Evolutionary conservation across 1,140 invertebrate species (phyloP).

Genomic region (Hylaeus volcanicus): DNA sequence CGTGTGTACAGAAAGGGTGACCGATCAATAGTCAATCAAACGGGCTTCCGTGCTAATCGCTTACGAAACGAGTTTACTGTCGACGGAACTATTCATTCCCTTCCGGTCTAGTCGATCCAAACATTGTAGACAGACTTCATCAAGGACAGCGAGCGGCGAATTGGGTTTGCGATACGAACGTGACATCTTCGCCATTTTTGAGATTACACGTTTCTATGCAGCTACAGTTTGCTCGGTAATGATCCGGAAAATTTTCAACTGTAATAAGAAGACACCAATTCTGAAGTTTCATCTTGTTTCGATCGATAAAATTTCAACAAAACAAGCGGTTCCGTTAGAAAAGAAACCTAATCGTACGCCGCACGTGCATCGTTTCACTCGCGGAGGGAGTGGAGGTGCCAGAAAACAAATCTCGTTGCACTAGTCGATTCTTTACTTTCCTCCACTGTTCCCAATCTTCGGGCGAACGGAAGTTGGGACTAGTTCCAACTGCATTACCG

Average conservation of each 20-base stretch:
- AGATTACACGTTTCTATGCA: not conserved
- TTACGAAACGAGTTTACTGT: slow-evolving; percentile 68
- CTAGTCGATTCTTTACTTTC: too few relatives aligned
- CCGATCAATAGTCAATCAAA: slow-evolving; percentile 73
- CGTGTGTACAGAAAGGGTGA: not conserved
- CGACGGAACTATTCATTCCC: slow-evolving; percentile 33
- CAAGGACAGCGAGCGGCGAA: not conserved
- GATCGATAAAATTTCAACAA: too few relatives aligned
- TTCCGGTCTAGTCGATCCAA: not conserved
- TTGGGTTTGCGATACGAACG: not conserved
- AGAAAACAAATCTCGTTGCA: not conserved
- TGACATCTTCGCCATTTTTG: not conserved
- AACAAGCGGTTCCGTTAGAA: too few relatives aligned
- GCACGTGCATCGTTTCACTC: too few relatives aligned
- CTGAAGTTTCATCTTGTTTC: too few relatives aligned
- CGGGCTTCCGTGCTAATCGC: slow-evolving; percentile 71
- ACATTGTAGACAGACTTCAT: not conserved
- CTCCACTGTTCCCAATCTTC: too few relatives aligned
- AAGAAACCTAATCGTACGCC: too few relatives aligned
- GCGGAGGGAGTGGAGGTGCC: too few relatives aligned
- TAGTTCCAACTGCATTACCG: not conserved
- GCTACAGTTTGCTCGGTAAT: not conserved
- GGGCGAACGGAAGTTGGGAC: not conserved
- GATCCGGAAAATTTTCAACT: not conserved
- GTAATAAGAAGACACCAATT: too few relatives aligned